Evolutionary conservation across 2,888 invertebrate species (phyloP).

Genomic region (Palloptera scutellata): DNA sequence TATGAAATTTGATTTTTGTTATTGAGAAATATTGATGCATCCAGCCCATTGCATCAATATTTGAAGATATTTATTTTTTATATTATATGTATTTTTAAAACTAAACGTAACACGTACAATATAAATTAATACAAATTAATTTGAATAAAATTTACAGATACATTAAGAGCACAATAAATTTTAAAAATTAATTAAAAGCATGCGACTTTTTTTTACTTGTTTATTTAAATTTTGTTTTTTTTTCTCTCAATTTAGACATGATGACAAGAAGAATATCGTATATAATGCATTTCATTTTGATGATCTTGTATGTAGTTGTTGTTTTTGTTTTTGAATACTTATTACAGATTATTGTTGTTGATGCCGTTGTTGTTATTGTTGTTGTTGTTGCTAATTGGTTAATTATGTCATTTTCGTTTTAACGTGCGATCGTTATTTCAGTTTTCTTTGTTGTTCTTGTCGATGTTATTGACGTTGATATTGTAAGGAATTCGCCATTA

Average conservation of each 20-base stretch:
- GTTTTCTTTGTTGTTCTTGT: no score
- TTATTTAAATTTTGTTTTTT: no score
- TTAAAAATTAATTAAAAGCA: conserved; percentile 3
- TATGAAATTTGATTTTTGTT: conserved; percentile 5
- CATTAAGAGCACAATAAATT: background rate
- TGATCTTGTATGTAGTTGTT: no score
- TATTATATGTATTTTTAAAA: no score
- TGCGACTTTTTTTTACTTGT: background rate
- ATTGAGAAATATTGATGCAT: conserved; percentile 24
- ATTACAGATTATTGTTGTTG: no score
- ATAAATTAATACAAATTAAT: background rate
- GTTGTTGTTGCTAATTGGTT: conserved; percentile 3
- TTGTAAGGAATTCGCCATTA: no score
- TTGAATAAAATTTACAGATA: background rate
- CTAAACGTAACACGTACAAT: no score
- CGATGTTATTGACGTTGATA: no score
- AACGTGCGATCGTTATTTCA: no score
- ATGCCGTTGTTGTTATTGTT: background rate
- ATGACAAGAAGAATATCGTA: no score
- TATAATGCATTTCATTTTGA: no score
- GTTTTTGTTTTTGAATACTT: background rate
- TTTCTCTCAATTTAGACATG: no score
- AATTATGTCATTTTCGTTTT: background rate
- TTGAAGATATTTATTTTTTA: background rate
- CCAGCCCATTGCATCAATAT: conserved; percentile 30